Evolutionary conservation across 30 jellyfish, hydroid and myxozoan genomes (phyloP), one percentile per base, ranked within the genome.

Genomic region (Rhopilema esculentum): DNA sequence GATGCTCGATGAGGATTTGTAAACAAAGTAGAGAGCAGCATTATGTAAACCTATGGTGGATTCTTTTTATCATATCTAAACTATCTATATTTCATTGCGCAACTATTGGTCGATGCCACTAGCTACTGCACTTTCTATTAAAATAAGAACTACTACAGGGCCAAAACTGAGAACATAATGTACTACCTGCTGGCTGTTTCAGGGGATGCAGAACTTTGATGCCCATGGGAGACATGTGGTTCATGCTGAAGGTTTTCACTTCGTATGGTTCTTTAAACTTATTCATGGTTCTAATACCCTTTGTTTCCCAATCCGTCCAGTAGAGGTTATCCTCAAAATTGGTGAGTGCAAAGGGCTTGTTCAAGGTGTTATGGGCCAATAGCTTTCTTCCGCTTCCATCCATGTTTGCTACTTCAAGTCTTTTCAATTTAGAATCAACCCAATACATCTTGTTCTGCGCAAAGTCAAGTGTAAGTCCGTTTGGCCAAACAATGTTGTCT

Each of bases 301-400:
- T 93, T 29, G 72, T 73, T 28, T 63, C 84, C 99, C 99, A 95
- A 52, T 95, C 99, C 9, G 98, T 89, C 95, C 95, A 95, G 74
- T 78, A 95, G 19, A 95, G 80, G 70, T 27, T 21, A 33, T 81
- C 97, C 40, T 91, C 96, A 77, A 95, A 95, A 53, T 84, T 69
- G 27, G 88, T 81, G 78, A 95, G 16, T 4, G 99, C 92, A 74
- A 95, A 95, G 0, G 99, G 99, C 68, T 62, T 66, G 24, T 62
- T 69, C 23, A 86, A 30, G 20, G 77, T 70, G 21, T 86, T 65
- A n/a, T 69, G 75, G 4, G 57, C 27, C 16, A 95, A 86, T 32
- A 95, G 40, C 27, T 26, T 49, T 30, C 99, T 31, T 51, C 72
- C 88, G 9, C 91, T 52, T 0, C 99, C 99, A 63, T 95, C 97